Percentiles rank a stretch among this genome's conserved stretches.
These are phyloP conservation scores for Eulimnadia texana DNA, from an alignment of 1,140 invertebrate species.

Conservation along the genomic window DNA sequence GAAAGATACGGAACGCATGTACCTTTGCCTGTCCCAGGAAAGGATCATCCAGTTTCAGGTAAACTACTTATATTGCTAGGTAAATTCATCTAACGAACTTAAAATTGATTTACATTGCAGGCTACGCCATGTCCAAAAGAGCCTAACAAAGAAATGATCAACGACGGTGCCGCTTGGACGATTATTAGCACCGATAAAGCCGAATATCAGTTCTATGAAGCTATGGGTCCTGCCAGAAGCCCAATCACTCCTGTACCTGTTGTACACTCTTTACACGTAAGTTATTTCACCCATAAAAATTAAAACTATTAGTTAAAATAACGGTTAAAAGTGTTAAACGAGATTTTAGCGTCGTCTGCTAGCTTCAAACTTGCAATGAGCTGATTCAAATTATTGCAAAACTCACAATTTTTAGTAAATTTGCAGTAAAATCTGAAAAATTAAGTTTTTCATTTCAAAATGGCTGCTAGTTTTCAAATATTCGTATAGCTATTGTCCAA, in stretches of 20 bases:
- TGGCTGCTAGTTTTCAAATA: too few relatives aligned
- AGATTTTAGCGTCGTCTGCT: too few relatives aligned
- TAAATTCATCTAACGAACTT: not conserved
- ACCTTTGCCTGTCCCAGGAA: conserved; percentile 94
- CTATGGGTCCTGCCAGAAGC: conserved; percentile 90
- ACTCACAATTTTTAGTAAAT: too few relatives aligned
- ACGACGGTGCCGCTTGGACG: conserved; percentile 99
- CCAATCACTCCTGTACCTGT: conserved; percentile 94
- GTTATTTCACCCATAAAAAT: too few relatives aligned
- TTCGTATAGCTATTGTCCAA: too few relatives aligned
- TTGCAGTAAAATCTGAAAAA: too few relatives aligned
- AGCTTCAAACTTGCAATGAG: too few relatives aligned
- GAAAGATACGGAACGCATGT: conserved; percentile 99
- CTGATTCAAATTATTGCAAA: too few relatives aligned
- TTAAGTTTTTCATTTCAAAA: too few relatives aligned
- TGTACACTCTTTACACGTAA: conserved; percentile 75
- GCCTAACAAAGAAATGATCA: conserved; percentile 97
- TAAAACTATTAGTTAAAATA: too few relatives aligned
- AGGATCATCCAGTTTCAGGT: conserved; percentile 96
- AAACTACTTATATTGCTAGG: conserved; percentile 16
- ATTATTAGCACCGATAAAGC: conserved; percentile 99
- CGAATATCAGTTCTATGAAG: conserved; percentile 98
- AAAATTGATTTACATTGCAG: conserved; percentile 40
- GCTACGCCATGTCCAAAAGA: conserved; percentile 95
- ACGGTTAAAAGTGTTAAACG: too few relatives aligned